Percentiles rank a stretch among this genome's conserved stretches.
These are phyloP conservation scores for Callocephalon fimbriatum DNA, from an alignment of 2,113 vertebrate species.

Conservation along the genomic window DNA sequence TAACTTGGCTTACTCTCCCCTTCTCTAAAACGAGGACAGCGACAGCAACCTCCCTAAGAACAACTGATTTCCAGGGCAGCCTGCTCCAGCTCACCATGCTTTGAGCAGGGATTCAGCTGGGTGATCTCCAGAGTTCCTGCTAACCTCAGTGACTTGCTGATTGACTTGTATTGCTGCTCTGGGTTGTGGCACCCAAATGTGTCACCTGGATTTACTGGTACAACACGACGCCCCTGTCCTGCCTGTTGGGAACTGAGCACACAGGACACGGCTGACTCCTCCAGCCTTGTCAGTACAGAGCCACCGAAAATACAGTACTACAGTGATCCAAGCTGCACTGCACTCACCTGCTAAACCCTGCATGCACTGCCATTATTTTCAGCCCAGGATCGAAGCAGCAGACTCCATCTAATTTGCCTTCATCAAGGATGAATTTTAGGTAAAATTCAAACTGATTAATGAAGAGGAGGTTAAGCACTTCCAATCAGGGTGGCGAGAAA, in stretches of 20 bases:
- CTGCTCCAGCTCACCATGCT: background rate
- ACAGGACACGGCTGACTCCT: background rate
- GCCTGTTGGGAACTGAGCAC: background rate
- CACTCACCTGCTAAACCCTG: background rate
- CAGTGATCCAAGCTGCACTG: background rate
- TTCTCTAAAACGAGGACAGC: background rate
- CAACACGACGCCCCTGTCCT: rapidly evolving
- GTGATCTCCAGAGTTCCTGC: background rate
- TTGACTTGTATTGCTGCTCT: background rate
- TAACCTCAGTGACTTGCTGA: background rate
- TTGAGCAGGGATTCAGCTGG: background rate
- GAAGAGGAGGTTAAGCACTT: constrained; percentile 58
- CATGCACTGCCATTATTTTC: background rate
- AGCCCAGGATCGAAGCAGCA: background rate
- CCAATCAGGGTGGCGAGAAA: constrained; percentile 26
- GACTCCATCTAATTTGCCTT: background rate
- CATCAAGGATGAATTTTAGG: background rate
- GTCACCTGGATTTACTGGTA: background rate
- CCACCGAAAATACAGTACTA: background rate
- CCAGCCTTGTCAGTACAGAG: background rate
- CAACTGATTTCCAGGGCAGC: background rate
- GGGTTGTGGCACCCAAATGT: rapidly evolving
- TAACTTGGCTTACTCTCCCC: background rate
- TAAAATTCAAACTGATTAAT: constrained; percentile 65
- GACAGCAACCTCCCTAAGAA: background rate